phyloP scores from a whole-genome alignment of 2,888 invertebrate species.

The Mactromeris polynyma region DNA sequence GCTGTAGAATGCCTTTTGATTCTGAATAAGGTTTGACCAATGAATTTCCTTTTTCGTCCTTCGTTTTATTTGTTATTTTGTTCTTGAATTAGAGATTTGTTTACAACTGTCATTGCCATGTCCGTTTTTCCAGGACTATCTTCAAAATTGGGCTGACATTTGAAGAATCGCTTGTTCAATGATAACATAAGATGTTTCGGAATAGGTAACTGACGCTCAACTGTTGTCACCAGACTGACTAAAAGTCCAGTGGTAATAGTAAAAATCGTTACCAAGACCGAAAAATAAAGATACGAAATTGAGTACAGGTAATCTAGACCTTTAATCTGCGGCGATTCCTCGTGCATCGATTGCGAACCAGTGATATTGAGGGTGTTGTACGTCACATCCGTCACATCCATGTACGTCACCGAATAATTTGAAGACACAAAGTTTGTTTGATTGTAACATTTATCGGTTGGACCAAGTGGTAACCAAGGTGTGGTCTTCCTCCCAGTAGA shows the following conservation, averaged over 20 bases:
- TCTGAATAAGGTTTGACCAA: no score
- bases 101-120: neutral
- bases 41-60: no score
- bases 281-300: neutral
- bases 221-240: neutral
- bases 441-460: conserved; percentile 69
- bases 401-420: neutral
- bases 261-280: neutral
- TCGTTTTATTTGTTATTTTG: neutral
- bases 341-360: neutral
- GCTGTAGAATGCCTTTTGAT: no score
- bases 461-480: conserved; percentile 71
- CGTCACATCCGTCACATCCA: neutral
- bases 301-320: neutral
- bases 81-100: neutral
- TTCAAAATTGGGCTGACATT: neutral
- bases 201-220: neutral
- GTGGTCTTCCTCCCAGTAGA: conserved; percentile 60
- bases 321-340: neutral
- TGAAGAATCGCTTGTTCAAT: neutral
- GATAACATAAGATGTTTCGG: neutral
- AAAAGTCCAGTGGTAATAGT: neutral
- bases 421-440: neutral
- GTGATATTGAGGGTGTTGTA: neutral
- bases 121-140: neutral